These are phyloP conservation scores for Antheraea mylitta DNA, from an alignment of 1,140 invertebrate genomes.

Conservation along the genomic window DNA sequence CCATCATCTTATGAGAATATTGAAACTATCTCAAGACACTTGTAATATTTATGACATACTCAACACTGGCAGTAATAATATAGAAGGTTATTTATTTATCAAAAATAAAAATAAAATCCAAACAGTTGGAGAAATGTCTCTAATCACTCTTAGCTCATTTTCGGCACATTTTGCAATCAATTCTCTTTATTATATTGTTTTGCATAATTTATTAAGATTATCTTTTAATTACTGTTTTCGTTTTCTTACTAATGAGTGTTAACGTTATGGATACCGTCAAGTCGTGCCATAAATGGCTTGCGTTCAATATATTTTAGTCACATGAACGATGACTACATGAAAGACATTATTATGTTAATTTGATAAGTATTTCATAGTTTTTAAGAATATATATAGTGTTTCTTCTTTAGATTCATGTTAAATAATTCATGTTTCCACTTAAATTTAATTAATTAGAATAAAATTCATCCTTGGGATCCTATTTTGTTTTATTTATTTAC, in stretches of 20 bases:
- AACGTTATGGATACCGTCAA: constrained; percentile 31
- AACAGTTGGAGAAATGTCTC: neutral
- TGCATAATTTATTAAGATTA: constrained; percentile 29
- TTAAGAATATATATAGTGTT: constrained; percentile 74
- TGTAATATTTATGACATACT: too few species aligned
- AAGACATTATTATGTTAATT: constrained; percentile 72
- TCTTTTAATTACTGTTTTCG: constrained; percentile 20
- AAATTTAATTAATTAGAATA: constrained; percentile 74
- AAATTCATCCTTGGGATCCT: constrained; percentile 71
- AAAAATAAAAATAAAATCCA: too few species aligned
- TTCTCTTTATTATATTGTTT: constrained; percentile 23
- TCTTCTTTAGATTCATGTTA: constrained; percentile 78
- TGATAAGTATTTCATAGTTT: constrained; percentile 71
- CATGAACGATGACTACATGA: constrained; percentile 49
- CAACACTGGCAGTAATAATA: too few species aligned
- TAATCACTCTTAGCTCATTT: constrained; percentile 24
- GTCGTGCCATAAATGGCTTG: constrained; percentile 49
- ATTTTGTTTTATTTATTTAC: constrained; percentile 48
- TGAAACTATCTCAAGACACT: too few species aligned
- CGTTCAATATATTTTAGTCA: constrained; percentile 19
- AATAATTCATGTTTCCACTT: constrained; percentile 77
- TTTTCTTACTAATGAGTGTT: constrained; percentile 35
- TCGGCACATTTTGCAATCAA: constrained; percentile 27
- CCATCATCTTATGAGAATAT: too few species aligned
- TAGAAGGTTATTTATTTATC: too few species aligned